Conservation (phyloP, 2,797 vertebrate species). For the Lepus oiostolus region DNA sequence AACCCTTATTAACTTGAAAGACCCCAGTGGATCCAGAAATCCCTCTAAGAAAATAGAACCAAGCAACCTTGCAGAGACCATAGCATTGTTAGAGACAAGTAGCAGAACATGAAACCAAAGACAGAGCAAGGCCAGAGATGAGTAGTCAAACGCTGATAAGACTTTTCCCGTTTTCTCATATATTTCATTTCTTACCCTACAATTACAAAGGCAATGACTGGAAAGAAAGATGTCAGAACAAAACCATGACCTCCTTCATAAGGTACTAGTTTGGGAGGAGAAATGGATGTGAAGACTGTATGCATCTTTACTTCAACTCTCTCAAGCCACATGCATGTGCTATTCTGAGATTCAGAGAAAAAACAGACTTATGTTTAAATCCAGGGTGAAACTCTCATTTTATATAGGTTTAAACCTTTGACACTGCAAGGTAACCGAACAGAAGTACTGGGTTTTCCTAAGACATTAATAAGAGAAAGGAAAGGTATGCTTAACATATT, state of each 20-base stretch:
- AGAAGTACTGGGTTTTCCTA: not conserved
- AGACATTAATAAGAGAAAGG: not conserved
- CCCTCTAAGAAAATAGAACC: not conserved
- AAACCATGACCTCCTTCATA: not conserved
- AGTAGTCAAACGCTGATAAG: not conserved
- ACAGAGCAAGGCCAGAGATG: not conserved
- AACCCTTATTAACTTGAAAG: not conserved
- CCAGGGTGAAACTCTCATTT: not conserved
- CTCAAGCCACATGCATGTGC: not conserved
- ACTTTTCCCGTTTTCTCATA: not conserved
- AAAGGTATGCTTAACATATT: conserved; percentile 15
- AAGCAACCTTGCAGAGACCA: not conserved
- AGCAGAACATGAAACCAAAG: not conserved
- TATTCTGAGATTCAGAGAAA: not conserved
- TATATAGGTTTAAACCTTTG: not conserved
- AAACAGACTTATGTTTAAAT: not conserved
- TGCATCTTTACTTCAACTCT: not conserved
- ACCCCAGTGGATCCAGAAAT: not conserved
- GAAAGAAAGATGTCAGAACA: not conserved
- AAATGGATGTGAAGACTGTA: not conserved
- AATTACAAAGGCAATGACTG: not conserved
- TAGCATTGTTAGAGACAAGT: not conserved
- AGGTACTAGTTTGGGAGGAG: not conserved
- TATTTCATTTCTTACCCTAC: not conserved
- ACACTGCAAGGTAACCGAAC: not conserved